These are phyloP conservation scores for Manis crassicaudata DNA, from an alignment of 2,797 vertebrate species.

Conservation along the genomic window DNA sequence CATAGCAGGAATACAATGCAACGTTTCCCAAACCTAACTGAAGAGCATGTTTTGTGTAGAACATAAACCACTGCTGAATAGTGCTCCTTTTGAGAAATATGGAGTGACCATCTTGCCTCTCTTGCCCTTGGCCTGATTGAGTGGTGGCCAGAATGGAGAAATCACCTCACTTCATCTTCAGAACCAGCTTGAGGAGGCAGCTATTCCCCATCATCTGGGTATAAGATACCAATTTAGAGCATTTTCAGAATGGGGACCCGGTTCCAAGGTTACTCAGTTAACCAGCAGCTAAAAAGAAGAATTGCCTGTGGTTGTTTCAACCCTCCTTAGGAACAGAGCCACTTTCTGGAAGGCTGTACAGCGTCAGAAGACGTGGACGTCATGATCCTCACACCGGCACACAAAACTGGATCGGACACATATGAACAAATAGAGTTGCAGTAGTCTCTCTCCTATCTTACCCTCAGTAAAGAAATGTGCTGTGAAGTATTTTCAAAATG, in stretches of 20 bases:
- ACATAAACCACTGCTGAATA: neutral
- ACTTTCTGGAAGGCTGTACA: slow-evolving; percentile 29
- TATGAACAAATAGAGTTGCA: slow-evolving; percentile 22
- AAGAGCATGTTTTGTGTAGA: neutral
- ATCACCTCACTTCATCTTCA: neutral
- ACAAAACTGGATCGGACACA: slow-evolving; percentile 20
- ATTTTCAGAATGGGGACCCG: neutral
- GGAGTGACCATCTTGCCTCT: neutral
- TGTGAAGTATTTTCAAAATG: slow-evolving; percentile 43
- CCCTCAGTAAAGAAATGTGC: slow-evolving; percentile 33
- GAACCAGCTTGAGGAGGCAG: neutral
- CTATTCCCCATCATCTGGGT: neutral
- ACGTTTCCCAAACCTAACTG: neutral
- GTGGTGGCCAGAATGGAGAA: neutral
- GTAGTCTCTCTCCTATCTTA: slow-evolving; percentile 53
- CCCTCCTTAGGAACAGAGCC: neutral
- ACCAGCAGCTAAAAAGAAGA: neutral
- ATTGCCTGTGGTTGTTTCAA: neutral
- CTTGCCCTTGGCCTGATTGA: neutral
- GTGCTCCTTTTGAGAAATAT: neutral
- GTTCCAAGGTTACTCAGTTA: neutral
- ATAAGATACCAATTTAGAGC: slow-evolving; percentile 30
- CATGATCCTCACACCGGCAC: neutral
- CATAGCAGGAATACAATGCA: neutral
- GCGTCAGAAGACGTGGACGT: neutral